phyloP scores from a whole-genome alignment of 1,140 invertebrate genomes.

The Probaryconus sp. region DNA sequence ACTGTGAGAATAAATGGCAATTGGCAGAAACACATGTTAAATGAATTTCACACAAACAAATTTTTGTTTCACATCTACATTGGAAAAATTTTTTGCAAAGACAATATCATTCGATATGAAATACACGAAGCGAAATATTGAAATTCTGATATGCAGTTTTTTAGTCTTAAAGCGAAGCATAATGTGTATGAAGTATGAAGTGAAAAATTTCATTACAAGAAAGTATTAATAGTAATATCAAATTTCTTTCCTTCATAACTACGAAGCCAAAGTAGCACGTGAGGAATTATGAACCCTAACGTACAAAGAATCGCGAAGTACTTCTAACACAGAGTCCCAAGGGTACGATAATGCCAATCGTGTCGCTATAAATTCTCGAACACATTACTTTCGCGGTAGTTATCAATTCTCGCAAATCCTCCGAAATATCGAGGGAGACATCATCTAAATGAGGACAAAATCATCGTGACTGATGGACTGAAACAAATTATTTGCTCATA shows the following conservation, averaged over 20 bases:
- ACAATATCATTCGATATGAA: too few species aligned
- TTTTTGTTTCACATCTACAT: too few species aligned
- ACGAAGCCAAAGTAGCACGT: slow-evolving; percentile 10
- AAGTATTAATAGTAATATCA: slow-evolving; percentile 19
- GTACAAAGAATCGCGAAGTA: slow-evolving; percentile 46
- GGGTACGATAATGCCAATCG: slow-evolving; percentile 61
- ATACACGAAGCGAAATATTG: too few species aligned
- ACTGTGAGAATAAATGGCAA: too few species aligned
- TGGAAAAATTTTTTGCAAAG: too few species aligned
- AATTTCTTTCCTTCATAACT: slow-evolving; percentile 38
- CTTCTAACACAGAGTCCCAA: slow-evolving; percentile 41
- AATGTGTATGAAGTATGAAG: background rate
- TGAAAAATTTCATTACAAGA: background rate
- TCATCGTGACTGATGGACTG: slow-evolving; percentile 30
- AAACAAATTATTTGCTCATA: slow-evolving; percentile 15
- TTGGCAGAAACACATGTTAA: too few species aligned
- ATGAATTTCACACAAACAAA: too few species aligned
- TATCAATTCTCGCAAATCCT: slow-evolving; percentile 60
- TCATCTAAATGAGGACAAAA: slow-evolving; percentile 37
- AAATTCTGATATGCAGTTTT: too few species aligned
- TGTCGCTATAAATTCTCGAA: slow-evolving; percentile 51
- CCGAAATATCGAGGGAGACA: slow-evolving; percentile 26
- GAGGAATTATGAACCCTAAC: slow-evolving; percentile 52
- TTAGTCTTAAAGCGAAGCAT: too few species aligned
- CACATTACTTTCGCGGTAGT: slow-evolving; percentile 52